phyloP scores from a whole-genome alignment of 2,797 vertebrate species.

The Aldrovandia affinis region DNA sequence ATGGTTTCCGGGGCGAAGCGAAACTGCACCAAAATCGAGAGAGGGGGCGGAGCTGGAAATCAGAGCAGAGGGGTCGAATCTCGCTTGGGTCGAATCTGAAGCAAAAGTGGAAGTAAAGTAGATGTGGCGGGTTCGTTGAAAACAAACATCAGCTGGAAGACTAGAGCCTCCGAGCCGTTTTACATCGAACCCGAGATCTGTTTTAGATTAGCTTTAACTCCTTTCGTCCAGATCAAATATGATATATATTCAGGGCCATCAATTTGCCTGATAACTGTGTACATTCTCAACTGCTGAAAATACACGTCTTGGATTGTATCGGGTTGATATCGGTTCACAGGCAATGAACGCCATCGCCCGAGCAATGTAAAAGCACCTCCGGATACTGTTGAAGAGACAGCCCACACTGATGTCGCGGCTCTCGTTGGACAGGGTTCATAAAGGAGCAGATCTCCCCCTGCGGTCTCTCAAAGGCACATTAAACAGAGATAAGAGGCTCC shows the following conservation, averaged over 20 bases:
- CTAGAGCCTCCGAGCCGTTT: too few species aligned
- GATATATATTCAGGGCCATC: not conserved
- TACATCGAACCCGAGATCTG: too few species aligned
- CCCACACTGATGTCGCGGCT: not conserved
- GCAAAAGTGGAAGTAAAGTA: not conserved
- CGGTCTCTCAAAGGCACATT: not conserved
- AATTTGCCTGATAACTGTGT: not conserved
- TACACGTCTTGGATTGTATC: not conserved
- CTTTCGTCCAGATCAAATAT: too few species aligned
- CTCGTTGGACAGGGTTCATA: not conserved
- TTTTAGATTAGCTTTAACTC: not conserved
- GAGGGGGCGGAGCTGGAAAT: too few species aligned
- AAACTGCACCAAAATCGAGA: not conserved
- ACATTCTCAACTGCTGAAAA: not conserved
- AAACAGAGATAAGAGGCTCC: not conserved
- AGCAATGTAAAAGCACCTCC: not conserved
- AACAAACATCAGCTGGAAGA: not conserved
- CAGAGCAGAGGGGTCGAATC: not conserved
- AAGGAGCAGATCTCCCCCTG: not conserved
- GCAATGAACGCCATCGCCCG: not conserved
- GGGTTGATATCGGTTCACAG: not conserved
- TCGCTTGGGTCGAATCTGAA: not conserved
- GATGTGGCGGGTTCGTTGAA: not conserved
- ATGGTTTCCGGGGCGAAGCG: conserved; percentile 10
- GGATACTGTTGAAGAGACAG: too few species aligned